These are phyloP conservation scores for Carcina quercana DNA, from an alignment of 2,888 invertebrate genomes.

Conservation along the genomic window DNA sequence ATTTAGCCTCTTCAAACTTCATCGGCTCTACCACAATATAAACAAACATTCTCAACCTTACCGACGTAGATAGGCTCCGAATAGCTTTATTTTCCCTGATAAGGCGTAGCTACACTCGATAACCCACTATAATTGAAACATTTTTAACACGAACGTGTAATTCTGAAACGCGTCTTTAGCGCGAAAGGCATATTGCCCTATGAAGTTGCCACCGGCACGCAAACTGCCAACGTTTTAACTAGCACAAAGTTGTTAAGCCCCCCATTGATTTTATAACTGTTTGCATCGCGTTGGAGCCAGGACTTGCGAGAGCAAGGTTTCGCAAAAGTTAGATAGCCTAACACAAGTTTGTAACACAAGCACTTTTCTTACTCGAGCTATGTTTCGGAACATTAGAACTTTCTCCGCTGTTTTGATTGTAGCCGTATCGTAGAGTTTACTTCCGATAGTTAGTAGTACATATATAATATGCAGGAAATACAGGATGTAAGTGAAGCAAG, in stretches of 20 bases:
- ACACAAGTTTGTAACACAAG: conserved; percentile 38
- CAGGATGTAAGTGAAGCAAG: too few species aligned
- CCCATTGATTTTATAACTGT: conserved; percentile 51
- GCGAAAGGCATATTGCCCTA: conserved; percentile 4
- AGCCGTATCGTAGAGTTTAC: conserved; percentile 16
- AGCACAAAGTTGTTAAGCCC: conserved; percentile 45
- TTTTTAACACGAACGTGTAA: too few species aligned
- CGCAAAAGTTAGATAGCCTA: conserved; percentile 47
- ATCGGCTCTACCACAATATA: too few species aligned
- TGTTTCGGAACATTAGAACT: conserved; percentile 32
- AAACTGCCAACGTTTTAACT: conserved; percentile 45
- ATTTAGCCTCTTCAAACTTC: too few species aligned
- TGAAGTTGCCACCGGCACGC: conserved; percentile 33
- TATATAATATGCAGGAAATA: too few species aligned
- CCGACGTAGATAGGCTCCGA: too few species aligned
- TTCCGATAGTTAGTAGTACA: too few species aligned
- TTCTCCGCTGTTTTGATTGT: conserved; percentile 31
- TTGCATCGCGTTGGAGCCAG: conserved; percentile 26
- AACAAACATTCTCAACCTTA: too few species aligned
- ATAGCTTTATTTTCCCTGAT: too few species aligned
- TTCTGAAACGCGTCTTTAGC: conserved; percentile 3
- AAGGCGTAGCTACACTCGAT: too few species aligned
- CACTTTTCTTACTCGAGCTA: conserved; percentile 19
- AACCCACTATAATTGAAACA: too few species aligned
- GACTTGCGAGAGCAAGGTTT: conserved; percentile 30